Percentiles rank a stretch among this genome's conserved stretches.
These are phyloP conservation scores for Dendropsophus ebraccatus DNA, from an alignment of 2,113 vertebrate species.

Conservation along the genomic window DNA sequence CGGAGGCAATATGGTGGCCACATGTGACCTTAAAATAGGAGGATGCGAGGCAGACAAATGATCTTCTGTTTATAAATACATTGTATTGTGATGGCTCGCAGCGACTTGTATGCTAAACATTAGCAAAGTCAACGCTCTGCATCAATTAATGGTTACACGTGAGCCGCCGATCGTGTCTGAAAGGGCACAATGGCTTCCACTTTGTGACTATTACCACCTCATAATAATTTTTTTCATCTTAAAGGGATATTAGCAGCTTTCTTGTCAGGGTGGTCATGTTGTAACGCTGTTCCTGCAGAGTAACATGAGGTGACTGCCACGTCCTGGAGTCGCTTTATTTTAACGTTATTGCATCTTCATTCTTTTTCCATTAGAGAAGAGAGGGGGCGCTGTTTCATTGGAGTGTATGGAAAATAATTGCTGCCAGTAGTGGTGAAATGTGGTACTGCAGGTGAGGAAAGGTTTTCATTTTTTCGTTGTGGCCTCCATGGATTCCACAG, in stretches of 20 bases:
- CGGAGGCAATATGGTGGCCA: constrained; percentile 38
- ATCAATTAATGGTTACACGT: not conserved
- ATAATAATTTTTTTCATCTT: not conserved
- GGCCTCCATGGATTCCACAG: no score
- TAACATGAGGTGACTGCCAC: not conserved
- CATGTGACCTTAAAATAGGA: constrained; percentile 40
- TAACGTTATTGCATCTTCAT: not conserved
- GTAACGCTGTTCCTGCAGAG: not conserved
- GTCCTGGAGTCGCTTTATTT: not conserved
- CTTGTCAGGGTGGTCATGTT: not conserved
- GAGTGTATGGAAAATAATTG: not conserved
- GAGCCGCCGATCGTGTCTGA: not conserved
- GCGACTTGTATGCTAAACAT: not conserved
- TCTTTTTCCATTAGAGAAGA: not conserved
- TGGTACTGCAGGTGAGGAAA: not conserved
- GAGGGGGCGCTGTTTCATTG: not conserved
- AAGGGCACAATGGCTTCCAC: not conserved
- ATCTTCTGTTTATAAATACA: constrained; percentile 3
- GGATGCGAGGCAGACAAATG: constrained; percentile 3
- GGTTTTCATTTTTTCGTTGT: not conserved
- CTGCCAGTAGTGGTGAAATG: not conserved
- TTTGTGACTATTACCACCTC: not conserved
- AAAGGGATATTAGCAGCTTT: not conserved
- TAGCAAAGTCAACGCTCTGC: not conserved
- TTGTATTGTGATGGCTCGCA: not conserved